Base-by-base conservation (phyloP, 1,140 invertebrate species). In the Pachyrhynchus sulphureomaculatus region DNA sequence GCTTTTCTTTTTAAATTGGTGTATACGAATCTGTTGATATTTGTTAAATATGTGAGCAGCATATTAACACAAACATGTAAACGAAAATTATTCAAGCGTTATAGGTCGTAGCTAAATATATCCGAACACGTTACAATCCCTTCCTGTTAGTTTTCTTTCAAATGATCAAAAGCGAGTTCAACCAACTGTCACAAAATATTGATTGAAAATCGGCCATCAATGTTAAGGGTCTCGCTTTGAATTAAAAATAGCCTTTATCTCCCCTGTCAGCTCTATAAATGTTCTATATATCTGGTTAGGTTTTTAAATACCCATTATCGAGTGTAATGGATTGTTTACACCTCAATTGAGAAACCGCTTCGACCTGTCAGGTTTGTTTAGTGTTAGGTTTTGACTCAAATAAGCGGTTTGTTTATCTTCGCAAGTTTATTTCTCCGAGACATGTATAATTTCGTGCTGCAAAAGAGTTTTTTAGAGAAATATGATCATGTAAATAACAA, bases 361-460 rank as follows among this genome's bases (percentile, higher is more conserved):
- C 49, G 18, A 41, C 34, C 34, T 52, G 4, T 37, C 34, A n/a
- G 45, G 15, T 33, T 37, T 18, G 41, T 18, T 56, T 56, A 56
- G 54, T 56, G 18, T 44, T 17, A 36, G 36, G 26, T 45, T n/a
- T 34, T 24, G 21, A 52, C 17, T 20, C 29, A 26, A 58, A 41
- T 21, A 15, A 42, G 24, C 20, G 10, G 13, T 23, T n/a, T 29
- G 26, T 29, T 29, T 29, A 29, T 29, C 26, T 29, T 29, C 26
- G 26, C 5, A 29, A 10, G 5, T 29, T 10, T 18, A 20, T 13
- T 24, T 17, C 12, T 0, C 8, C 12, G 23, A 24, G 23, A 36
- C 17, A 67, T 67, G 66, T 62, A 64, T 13, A 67, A 64, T 32
- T 62, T 62, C 33, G 66, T 67, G 8, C 34, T 67, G 33, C 66